Evolutionary conservation across 2,888 invertebrate species (phyloP).

Genomic region (Apamea anceps): DNA sequence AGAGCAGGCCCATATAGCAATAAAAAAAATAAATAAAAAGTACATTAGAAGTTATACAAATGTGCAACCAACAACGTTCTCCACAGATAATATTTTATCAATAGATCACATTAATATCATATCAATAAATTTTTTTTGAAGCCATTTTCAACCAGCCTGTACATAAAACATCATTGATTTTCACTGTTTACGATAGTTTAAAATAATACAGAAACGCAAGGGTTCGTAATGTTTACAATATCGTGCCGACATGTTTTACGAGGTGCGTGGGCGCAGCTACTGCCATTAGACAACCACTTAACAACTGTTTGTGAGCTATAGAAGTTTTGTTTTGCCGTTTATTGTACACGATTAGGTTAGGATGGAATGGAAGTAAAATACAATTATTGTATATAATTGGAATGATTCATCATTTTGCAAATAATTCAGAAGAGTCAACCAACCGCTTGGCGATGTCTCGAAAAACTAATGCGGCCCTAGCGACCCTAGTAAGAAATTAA

Average conservation of each 20-base stretch:
- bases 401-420: background rate
- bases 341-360: slow-evolving; percentile 11
- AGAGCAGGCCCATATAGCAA: too few relatives aligned
- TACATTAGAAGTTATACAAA: too few relatives aligned
- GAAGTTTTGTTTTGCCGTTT: slow-evolving; percentile 37
- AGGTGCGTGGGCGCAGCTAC: slow-evolving; percentile 51
- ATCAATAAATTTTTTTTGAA: background rate
- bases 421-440: background rate
- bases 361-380: background rate
- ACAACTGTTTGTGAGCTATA: slow-evolving; percentile 48
- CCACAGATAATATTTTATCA: background rate
- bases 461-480: too few relatives aligned
- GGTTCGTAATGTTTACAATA: slow-evolving; percentile 56
- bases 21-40: too few relatives aligned
- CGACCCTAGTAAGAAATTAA: too few relatives aligned
- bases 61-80: too few relatives aligned
- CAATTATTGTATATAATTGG: too few relatives aligned
- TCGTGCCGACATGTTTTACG: slow-evolving; percentile 64
- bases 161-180: slow-evolving; percentile 29
- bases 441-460: too few relatives aligned
- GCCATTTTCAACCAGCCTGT: slow-evolving; percentile 8
- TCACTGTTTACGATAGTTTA: slow-evolving; percentile 57
- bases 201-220: slow-evolving; percentile 54
- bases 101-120: too few relatives aligned
- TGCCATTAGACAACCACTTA: slow-evolving; percentile 61